phyloP scores from a whole-genome alignment of 2,113 vertebrate species.

The Antidorcas marsupialis region DNA sequence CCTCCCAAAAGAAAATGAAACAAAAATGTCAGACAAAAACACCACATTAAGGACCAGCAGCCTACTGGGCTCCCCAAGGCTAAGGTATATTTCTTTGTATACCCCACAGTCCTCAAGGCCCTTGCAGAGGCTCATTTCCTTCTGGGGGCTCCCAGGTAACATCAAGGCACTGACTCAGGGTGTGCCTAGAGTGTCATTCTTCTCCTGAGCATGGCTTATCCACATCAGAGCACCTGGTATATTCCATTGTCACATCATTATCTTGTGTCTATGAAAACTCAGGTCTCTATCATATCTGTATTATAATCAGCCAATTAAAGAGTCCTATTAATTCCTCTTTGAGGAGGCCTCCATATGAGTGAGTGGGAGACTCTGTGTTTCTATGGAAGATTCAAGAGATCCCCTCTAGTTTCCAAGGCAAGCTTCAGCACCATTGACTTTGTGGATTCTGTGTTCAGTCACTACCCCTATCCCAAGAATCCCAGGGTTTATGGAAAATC shows the following conservation, averaged over 20 bases:
- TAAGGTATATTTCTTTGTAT: background rate
- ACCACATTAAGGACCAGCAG: background rate
- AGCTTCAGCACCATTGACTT: background rate
- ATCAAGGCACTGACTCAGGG: background rate
- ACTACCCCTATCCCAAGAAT: background rate
- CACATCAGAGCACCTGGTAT: background rate
- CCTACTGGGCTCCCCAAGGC: background rate
- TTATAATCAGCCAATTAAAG: constrained; percentile 19
- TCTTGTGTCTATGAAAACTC: constrained; percentile 15
- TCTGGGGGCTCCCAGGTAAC: background rate
- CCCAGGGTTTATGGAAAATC: background rate
- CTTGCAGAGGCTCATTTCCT: background rate
- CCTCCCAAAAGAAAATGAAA: background rate
- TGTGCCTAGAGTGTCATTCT: background rate
- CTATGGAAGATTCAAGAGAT: background rate
- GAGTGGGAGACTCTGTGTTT: background rate
- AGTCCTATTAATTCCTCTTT: background rate
- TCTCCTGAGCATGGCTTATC: background rate
- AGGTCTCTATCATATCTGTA: constrained; percentile 10
- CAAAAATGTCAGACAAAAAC: background rate
- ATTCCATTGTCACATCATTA: background rate
- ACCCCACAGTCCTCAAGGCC: background rate
- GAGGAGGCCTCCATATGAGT: background rate
- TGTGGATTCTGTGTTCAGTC: background rate
- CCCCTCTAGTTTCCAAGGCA: background rate